Evolutionary conservation across 2,113 vertebrate genomes (phyloP), one percentile per base, ranked within the genome.

Genomic region (Sturnira hondurensis): DNA sequence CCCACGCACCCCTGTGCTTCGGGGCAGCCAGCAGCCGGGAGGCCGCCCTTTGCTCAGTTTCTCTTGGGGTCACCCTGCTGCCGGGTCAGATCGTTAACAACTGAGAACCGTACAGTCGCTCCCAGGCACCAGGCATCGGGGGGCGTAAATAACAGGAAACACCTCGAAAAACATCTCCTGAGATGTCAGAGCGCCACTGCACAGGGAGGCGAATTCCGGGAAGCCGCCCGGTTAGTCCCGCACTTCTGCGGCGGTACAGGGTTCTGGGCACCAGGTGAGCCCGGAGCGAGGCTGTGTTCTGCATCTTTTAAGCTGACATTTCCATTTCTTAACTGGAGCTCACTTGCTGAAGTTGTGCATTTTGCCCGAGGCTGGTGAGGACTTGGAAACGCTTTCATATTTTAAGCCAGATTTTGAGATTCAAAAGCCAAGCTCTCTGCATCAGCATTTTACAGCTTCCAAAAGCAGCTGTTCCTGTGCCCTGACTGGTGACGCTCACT

Each of bases 361-460:
- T 88, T 95, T 97, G 95, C 97, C 97, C 93, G 68, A 74, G 95
- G 84, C 50, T 76, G 92, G 94, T 93, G 94, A 92, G 93, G 89
- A 20, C 41, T 95, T 92, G 93, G 77, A 88, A 96, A 47, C 77
- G 87, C 94, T 96, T 76, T 96, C 91, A 45, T 94, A 91, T 96
- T 83, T 93, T 96, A 95, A 95, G 84, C 68, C 83, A 94, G 91
- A 96, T 92, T 58, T 85, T 93, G 96, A 94, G 94, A 85, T 88
- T 89, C 94, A 45, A 89, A 77, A 95, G 77, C 56, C 90, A 74
- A n/a, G n/a, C 96, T 94, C 85, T 11, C 14, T 70, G 89, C 83
- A 65, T 94, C 87, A 94, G 86, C 68, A 89, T 90, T 76, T 90
- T 91, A 96, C 86, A 93, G 81, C 74, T 91, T 96, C 33, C n/a